Percentiles rank a stretch among this genome's conserved stretches.
phyloP scores from a whole-genome alignment of 1,140 invertebrate species.

The Hyles vespertilio region DNA sequence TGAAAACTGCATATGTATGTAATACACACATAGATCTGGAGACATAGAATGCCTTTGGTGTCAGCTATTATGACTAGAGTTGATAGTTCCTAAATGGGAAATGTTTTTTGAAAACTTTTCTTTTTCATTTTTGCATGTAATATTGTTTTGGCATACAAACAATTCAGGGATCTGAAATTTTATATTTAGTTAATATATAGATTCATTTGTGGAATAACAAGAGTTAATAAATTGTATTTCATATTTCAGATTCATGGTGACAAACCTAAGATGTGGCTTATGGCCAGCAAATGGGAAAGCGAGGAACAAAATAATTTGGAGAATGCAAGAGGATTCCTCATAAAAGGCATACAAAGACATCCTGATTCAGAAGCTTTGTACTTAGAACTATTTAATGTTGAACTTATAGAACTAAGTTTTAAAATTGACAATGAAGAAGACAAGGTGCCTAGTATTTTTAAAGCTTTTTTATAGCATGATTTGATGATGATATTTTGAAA shows the following conservation, averaged over 20 bases:
- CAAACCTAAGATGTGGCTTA: slow-evolving; percentile 84
- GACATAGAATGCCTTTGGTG: too few species aligned
- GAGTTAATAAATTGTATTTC: neutral
- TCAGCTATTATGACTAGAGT: too few species aligned
- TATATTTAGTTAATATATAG: too few species aligned
- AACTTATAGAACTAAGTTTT: slow-evolving; percentile 42
- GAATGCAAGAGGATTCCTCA: slow-evolving; percentile 80
- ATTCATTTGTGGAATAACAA: neutral
- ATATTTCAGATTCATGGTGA: slow-evolving; percentile 80
- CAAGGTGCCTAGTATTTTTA: slow-evolving; percentile 31
- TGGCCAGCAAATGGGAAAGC: slow-evolving; percentile 85
- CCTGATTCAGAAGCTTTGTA: slow-evolving; percentile 79
- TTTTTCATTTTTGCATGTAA: too few species aligned
- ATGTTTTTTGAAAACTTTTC: too few species aligned
- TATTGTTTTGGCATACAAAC: neutral
- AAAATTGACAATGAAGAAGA: slow-evolving; percentile 46
- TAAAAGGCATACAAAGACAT: slow-evolving; percentile 82
- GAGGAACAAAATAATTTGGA: slow-evolving; percentile 81
- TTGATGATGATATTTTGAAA: too few species aligned
- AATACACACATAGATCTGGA: too few species aligned
- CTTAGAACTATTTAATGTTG: slow-evolving; percentile 60
- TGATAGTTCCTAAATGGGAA: too few species aligned
- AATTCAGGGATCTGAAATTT: neutral
- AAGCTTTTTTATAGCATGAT: too few species aligned
- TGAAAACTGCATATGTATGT: too few species aligned